Base-by-base conservation (phyloP, 2,113 vertebrate species). In the Carassius gibelio region DNA sequence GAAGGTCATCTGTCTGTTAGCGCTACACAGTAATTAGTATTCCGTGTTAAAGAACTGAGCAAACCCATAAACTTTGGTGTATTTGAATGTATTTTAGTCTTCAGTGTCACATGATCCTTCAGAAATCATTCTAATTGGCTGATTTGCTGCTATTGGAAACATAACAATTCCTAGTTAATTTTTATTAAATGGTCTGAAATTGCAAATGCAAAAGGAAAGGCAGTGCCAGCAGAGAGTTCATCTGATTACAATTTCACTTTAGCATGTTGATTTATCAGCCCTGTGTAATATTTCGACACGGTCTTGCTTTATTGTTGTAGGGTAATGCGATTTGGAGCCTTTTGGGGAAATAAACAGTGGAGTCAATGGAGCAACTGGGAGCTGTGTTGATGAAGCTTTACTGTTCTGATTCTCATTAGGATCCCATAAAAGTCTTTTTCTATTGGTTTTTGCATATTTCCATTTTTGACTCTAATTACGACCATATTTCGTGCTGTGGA, bases 291-390 rank as follows among this genome's bases (percentile, higher is more conserved):
- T 75, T 81, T 61, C n/a, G 74, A 52, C 57, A 36, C 8, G 9
- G 69, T 87, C 66, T 68, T 75, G 21, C 80, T 69, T 81, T 52
- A 84, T 84, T 87, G 74, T 59, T 34, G 69, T 52, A 34, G 62
- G 66, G 14, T 76, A 30, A 77, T 85, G 80, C 52, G 34, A 74
- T 82, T 84, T 69, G 68, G 34, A 36, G 34, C 23, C 50, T 61
- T 52, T 52, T 69, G 19, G 38, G 26, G 61, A 87, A 84, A 87
- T 84, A 87, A 87, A 87, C 82, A 66, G 36, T 45, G 77, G 74
- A 38, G 48, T 42, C n/a, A 78, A 45, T 61, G 71, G 10, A 61
- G 83, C 83, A 61, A 42, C 30, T 71, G 34, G 59, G 38, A 23
- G 17, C 2, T 76, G 68, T 59, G 48, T 81, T 52, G 61, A 82